Base-by-base conservation (phyloP, 2,113 vertebrate species). In the Dasyornis broadbenti region DNA sequence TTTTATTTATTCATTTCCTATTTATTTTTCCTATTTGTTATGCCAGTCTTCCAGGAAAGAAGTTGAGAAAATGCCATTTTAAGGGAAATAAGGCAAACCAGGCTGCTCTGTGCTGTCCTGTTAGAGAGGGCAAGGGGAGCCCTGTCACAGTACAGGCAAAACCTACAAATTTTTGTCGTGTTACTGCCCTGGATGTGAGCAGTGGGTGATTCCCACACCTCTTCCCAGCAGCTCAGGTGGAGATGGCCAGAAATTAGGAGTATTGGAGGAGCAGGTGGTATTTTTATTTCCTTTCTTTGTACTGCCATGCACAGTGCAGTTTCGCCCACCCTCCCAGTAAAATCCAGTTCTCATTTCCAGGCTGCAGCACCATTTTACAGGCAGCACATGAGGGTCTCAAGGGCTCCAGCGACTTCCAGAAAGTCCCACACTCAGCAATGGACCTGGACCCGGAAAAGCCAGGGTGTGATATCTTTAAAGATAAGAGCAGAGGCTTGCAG, bases 311-410 rank as follows among this genome's bases (percentile, higher is more conserved):
- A 0, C 4, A 54, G 15, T 14, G n/a, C 24, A 15, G 9, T 23
- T 65, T 31, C 12, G 6, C 54, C 39, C 33, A 31, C 4, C 16
- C 4, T 78, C 19, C 33, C 26, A 11, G 30, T 65, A 61, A 64
- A 82, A 33, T 4, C 53, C 44, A 39, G 31, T 26, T 53, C 15
- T 57, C 42, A 22, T n/a, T 84, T 68, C 49, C 79, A n/a, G 31
- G 21, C 30, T 31, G n/a, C 45, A 61, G 63, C 52, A 40, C 9
- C 10, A 1, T 31, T 68, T 90, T 33, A 16, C 65, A 64, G 57
- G 4, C 16, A 33, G 54, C 23, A 11, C 28, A 15, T 1, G 0
- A 8, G 13, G 35, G 8, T 78, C n/a, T 82, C 0, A 1, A 56
- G 44, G 35, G 30, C 18, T 75, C 71, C 3, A 23, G 42, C 11